Base-by-base conservation (phyloP, 2,797 vertebrate species). In the Clarias platycephalus region DNA sequence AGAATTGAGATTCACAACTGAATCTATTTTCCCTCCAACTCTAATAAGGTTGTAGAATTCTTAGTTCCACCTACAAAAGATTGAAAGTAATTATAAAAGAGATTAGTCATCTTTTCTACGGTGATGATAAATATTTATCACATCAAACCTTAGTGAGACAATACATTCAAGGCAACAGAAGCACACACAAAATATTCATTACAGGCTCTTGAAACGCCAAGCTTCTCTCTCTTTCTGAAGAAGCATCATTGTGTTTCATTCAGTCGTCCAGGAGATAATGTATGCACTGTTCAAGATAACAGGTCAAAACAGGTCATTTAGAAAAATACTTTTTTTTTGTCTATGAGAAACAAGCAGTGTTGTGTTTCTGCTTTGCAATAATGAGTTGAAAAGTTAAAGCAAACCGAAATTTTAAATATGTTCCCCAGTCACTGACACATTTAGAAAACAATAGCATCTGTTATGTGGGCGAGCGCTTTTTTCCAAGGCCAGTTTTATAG, bases 361-460 rank as follows among this genome's bases (percentile, higher is more conserved):
- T 44, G 18, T 79, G 49, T 76, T 62, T 5, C 64, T 31, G 18
- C 67, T 71, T 68, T 79, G 3, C 20, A 49, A 49, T 53, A 60
- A 70, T 78, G 55, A 64, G 66, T 58, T 80, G 66, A 67, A n/a
- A 68, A 82, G 74, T 31, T 70, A 67, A 55, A 82, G 55, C 80
- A 16, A 3, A 40, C 34, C n/a, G 49, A 76, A 83, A 83, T 75
- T 71, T 82, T 40, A 64, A 86, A 88, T 86, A 81, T 64, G 77
- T 77, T 82, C 71, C 57, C n/a, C 79, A 80, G 75, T 66, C 82
- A 57, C 70, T 24, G 34, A 67, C 31, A 84, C 70, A 80, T 85
- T 86, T 72, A 74, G 76, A 81, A 86, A 86, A 82, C 70, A 86
- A 81, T 53, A 68, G 53, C 84, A 86, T 89, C 88, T 85, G 86